Evolutionary conservation across 2,113 vertebrate species (phyloP), one percentile per base, ranked within the genome.

Genomic region (Rhea americana): DNA sequence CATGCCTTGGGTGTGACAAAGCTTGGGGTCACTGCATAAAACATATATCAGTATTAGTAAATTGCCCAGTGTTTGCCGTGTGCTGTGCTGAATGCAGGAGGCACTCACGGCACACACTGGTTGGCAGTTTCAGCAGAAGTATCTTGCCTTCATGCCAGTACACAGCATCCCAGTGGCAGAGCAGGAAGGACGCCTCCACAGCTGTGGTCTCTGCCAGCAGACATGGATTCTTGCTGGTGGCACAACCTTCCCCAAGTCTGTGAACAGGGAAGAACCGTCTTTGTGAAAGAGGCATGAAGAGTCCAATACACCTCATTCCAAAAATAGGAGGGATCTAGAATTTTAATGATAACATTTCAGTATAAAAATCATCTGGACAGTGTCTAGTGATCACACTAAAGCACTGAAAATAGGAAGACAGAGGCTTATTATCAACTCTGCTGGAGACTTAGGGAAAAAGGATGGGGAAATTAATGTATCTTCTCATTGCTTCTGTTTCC

Each of bases 1-100:
- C 12, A 87, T 91, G 39, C 41, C 14, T 50, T 30, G 26, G 2
- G 15, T 67, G 7, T 63, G 50, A 58, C 80, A 93, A 93, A 89
- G 19, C 51, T 72, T 28, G 21, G 24, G 41, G 24, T 16, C 41
- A 43, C 32, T 24, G 13, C 28, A 43, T 32, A 12, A 78, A 62
- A 75, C 15, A 12, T 20, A 43, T 47, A 47, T 86, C 24, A 61
- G 32, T 39, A 84, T 32, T 39, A 78, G 61, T 32, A 47, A 41
- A 35, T 14, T 74, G 20, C 4, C 21, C 37, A 22, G 3, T 13
- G 19, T 73, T 30, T 39, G 8, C 12, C 4, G 1, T 7, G 2
- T 0, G 0, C n/a, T 45, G 39, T 32, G 28, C 8, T 0, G 0
- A 24, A 35, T 7, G 9, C 45, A 70, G 43, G 45, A 68, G 35